A percentile compares a stretch with the other conserved stretches of the same genome.
Conservation (phyloP, 1,140 invertebrate species). For the Heliconius melpomene region DNA sequence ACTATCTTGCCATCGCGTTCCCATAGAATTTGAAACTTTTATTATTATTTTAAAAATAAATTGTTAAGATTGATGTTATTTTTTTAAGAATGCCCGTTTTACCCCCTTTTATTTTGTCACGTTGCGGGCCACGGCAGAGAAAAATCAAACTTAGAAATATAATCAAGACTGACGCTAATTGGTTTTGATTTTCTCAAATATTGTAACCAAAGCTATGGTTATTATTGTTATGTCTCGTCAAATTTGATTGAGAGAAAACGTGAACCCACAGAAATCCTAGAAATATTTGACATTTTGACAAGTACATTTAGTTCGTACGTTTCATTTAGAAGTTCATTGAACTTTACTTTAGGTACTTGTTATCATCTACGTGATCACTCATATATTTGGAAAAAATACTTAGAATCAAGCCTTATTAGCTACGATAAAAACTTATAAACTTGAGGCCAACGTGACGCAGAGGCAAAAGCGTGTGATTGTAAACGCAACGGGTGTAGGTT, state of each 20-base stretch:
- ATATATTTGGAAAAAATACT: no score
- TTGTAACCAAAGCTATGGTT: slow-evolving; percentile 15
- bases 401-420: no score
- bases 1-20: no score
- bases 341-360: no score
- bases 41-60: no score
- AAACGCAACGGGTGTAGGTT: no score
- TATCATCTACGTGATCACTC: no score
- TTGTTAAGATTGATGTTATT: not conserved
- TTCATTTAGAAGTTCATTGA: not conserved
- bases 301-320: not conserved
- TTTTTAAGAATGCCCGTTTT: not conserved
- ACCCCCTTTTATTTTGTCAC: not conserved
- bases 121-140: slow-evolving; percentile 17
- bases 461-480: no score
- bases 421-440: no score
- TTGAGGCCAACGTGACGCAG: no score
- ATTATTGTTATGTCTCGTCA: not conserved
- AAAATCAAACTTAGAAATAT: slow-evolving; percentile 35
- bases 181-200: slow-evolving; percentile 65
- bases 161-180: slow-evolving; percentile 53
- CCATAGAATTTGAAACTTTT: no score
- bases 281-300: not conserved
- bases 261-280: not conserved
- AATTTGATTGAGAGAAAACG: not conserved